phyloP scores from a whole-genome alignment of 30 jellyfish, hydroid and myxozoan species.

The Turritopsis rubra region DNA sequence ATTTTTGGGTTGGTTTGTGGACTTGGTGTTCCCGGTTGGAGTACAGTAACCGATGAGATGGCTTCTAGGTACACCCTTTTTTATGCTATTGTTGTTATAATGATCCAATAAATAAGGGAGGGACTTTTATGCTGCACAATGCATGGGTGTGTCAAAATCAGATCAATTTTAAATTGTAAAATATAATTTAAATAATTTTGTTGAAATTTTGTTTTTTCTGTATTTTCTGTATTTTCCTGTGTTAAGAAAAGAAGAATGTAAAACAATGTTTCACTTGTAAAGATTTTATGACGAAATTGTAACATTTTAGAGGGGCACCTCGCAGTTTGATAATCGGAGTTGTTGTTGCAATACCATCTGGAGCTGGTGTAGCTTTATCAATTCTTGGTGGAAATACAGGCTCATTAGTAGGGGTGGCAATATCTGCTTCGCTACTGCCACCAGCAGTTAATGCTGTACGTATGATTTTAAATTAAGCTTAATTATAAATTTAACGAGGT shows the following conservation, averaged over 20 bases:
- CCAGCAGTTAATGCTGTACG: conserved; percentile 43
- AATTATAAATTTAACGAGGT: background rate
- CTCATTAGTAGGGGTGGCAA: conserved; percentile 37
- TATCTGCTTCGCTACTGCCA: conserved; percentile 34
- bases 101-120: background rate
- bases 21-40: conserved; percentile 1
- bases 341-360: conserved; percentile 37
- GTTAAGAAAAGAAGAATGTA: background rate
- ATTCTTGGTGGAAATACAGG: conserved; percentile 30
- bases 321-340: conserved; percentile 26
- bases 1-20: conserved; percentile 16
- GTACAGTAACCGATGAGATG: conserved; percentile 3
- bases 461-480: background rate
- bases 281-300: background rate
- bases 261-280: background rate
- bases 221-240: background rate
- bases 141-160: no score
- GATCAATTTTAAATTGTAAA: no score
- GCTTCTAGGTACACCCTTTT: background rate
- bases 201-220: no score
- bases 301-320: conserved; percentile 10
- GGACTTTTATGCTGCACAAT: no score
- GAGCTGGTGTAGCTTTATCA: conserved; percentile 41
- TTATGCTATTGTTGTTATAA: background rate
- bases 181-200: no score